These are phyloP conservation scores for Diacarnus erythraeanus DNA, from an alignment of 37 sponge, comb jelly and placozoan species.

Conservation along the genomic window DNA sequence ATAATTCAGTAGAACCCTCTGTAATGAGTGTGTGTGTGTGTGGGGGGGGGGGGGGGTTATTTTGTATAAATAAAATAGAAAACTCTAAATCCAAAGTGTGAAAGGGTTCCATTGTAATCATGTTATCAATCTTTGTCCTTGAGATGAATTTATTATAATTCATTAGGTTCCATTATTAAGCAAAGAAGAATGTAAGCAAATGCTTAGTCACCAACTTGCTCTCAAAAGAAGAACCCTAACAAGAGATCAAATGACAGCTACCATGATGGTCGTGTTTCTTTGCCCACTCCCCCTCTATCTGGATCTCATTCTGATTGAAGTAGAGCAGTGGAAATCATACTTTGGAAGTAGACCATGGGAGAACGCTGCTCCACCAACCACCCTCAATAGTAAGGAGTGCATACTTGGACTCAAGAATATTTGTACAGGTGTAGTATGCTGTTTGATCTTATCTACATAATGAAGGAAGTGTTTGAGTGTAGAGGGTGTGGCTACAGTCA, in stretches of 20 bases:
- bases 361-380: not conserved
- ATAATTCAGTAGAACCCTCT: not conserved
- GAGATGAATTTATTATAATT: not conserved
- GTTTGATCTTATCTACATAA: too few species aligned
- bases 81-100: too few species aligned
- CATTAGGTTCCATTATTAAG: conserved; percentile 46
- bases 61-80: too few species aligned
- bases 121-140: not conserved
- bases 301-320: conserved; percentile 21
- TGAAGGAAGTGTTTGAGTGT: too few species aligned
- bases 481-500: not conserved
- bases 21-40: too few species aligned
- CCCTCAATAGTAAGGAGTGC: not conserved
- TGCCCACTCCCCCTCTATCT: conserved; percentile 65
- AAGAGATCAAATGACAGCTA: conserved; percentile 32
- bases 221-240: conserved; percentile 28
- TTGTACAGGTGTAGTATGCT: too few species aligned
- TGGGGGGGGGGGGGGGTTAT: too few species aligned
- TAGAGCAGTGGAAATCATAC: conserved; percentile 44
- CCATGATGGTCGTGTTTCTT: conserved; percentile 6
- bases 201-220: conserved; percentile 46
- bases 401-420: too few species aligned
- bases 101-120: not conserved
- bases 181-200: conserved; percentile 10
- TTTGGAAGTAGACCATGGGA: not conserved